Conservation (phyloP, 1,140 invertebrate species). For the Scaptomyza hsui region DNA sequence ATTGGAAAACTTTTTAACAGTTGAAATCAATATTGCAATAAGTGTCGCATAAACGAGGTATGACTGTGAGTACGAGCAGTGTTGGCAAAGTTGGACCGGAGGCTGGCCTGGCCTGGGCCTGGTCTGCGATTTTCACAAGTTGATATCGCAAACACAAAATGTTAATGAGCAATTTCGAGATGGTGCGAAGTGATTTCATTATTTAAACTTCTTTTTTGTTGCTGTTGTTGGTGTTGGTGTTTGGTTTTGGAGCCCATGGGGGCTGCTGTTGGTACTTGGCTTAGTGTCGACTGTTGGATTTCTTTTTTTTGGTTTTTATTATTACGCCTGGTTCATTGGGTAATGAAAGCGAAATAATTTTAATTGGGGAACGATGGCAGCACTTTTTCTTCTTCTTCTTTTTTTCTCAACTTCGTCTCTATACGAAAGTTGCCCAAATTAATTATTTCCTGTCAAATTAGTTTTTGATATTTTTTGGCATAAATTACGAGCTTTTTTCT, state of each 20-base stretch:
- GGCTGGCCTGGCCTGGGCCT: slow-evolving; percentile 50
- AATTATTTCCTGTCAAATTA: slow-evolving; percentile 82
- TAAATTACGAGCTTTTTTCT: slow-evolving; percentile 47
- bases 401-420: neutral
- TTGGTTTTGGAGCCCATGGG: slow-evolving; percentile 18
- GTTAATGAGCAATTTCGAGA: slow-evolving; percentile 84
- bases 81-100: slow-evolving; percentile 30
- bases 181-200: slow-evolving; percentile 84
- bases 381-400: slow-evolving; percentile 28
- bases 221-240: slow-evolving; percentile 45
- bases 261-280: slow-evolving; percentile 25
- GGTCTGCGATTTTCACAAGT: slow-evolving; percentile 82
- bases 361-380: slow-evolving; percentile 65
- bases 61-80: slow-evolving; percentile 12
- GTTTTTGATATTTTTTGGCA: slow-evolving; percentile 63
- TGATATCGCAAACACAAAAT: slow-evolving; percentile 84
- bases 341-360: slow-evolving; percentile 83
- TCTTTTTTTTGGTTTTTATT: slow-evolving; percentile 47
- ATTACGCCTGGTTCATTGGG: slow-evolving; percentile 66
- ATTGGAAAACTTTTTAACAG: too few relatives aligned
- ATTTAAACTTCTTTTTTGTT: slow-evolving; percentile 79
- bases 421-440: slow-evolving; percentile 62
- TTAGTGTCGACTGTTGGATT: slow-evolving; percentile 16
- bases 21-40: neutral
- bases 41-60: slow-evolving; percentile 25